These are phyloP conservation scores for Gymnoscelis rufifasciata DNA, from an alignment of 2,888 invertebrate genomes.

Conservation along the genomic window DNA sequence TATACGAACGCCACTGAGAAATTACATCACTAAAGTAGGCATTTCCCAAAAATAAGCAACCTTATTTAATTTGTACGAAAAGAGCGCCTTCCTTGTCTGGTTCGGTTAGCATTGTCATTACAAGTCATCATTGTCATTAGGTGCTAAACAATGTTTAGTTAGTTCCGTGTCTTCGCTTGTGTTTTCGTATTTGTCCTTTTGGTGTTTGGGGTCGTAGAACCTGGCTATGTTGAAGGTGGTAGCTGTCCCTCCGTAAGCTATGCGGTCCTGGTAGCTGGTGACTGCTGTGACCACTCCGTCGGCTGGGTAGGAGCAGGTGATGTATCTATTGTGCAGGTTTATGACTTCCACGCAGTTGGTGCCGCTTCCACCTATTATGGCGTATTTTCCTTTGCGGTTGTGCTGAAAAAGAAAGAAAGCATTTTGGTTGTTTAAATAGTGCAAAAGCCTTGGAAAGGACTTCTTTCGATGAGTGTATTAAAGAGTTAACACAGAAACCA, in stretches of 20 bases:
- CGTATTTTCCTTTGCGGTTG: constrained; percentile 72
- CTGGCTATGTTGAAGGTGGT: constrained; percentile 58
- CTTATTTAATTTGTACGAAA: no score
- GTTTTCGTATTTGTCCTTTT: constrained; percentile 44
- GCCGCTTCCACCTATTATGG: constrained; percentile 67
- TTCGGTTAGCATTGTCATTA: no score
- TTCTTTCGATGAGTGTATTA: no score
- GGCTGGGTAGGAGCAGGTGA: constrained; percentile 63
- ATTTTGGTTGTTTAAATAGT: no score
- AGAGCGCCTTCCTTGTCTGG: no score
- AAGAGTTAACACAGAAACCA: no score
- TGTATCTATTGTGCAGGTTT: constrained; percentile 68
- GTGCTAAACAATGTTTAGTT: constrained; percentile 26
- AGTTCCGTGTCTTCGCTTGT: no score
- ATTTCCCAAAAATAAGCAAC: no score
- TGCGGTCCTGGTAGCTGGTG: constrained; percentile 55
- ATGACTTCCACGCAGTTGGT: constrained; percentile 67
- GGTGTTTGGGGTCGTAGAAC: constrained; percentile 68
- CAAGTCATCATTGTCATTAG: constrained; percentile 4
- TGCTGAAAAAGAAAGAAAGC: constrained; percentile 44
- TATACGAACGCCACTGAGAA: no score
- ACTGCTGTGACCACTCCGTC: constrained; percentile 55
- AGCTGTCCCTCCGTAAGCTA: constrained; percentile 66
- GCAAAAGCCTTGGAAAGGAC: no score
- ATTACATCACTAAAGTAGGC: no score